A percentile compares a stretch with the other conserved stretches of the same genome.
Evolutionary conservation across 2,113 vertebrate species (phyloP).

Genomic region (Crotophaga sulcirostris): DNA sequence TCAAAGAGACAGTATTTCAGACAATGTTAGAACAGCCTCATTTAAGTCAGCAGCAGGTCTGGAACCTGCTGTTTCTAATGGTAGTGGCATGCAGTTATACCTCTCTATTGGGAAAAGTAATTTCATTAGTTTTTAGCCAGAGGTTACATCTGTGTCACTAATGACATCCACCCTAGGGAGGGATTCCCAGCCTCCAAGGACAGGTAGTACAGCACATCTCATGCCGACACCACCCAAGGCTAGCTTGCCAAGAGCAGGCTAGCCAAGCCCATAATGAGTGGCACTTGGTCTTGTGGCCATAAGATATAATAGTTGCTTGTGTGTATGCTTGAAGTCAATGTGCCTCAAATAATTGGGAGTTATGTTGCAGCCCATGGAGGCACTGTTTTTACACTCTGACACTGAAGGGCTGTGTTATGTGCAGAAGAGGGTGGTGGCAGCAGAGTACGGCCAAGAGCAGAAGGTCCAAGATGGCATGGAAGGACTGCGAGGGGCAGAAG

Average conservation of each 20-base stretch:
- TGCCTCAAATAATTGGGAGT: neutral
- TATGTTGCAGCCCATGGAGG: neutral
- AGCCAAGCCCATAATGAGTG: neutral
- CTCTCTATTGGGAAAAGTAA: neutral
- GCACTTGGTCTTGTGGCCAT: neutral
- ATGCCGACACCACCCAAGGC: accelerated
- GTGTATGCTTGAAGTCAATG: neutral
- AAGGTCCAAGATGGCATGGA: neutral
- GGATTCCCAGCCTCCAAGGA: neutral
- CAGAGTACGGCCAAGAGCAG: neutral
- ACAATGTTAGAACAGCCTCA: neutral
- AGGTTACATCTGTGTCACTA: neutral
- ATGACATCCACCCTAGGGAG: neutral
- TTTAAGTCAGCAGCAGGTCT: neutral
- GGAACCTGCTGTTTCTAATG: neutral
- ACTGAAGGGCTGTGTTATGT: neutral
- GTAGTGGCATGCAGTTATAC: neutral
- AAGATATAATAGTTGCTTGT: neutral
- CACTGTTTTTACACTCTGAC: neutral
- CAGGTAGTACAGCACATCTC: neutral
- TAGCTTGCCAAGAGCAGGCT: neutral
- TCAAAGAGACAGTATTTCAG: neutral
- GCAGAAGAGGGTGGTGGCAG: neutral
- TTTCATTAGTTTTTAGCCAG: neutral
- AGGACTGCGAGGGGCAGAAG: neutral